These are phyloP conservation scores for Catagonus wagneri DNA, from an alignment of 2,113 vertebrate genomes.

Conservation along the genomic window DNA sequence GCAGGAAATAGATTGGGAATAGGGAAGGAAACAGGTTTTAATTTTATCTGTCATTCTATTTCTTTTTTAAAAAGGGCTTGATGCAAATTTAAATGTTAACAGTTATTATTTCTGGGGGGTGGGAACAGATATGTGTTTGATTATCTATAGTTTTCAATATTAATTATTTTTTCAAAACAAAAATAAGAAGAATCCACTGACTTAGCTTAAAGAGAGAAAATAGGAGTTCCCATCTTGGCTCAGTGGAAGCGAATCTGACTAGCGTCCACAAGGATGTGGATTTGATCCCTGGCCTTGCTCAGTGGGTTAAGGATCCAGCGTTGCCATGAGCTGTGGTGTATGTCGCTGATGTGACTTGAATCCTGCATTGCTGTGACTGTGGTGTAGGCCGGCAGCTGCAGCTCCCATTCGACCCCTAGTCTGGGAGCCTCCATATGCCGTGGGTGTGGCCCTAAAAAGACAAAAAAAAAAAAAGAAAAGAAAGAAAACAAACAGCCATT, in stretches of 20 bases:
- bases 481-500: background rate
- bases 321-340: no score
- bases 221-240: no score
- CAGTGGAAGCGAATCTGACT: no score
- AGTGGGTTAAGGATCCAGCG: no score
- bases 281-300: no score
- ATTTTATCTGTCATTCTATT: background rate
- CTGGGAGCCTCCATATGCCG: no score
- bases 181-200: background rate
- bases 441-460: no score
- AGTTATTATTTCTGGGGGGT: background rate
- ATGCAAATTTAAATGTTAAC: background rate
- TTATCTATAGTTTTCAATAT: background rate
- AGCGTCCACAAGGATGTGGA: no score
- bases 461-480: background rate
- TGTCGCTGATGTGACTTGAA: no score
- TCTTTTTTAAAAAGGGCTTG: background rate
- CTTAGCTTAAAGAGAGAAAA: slow-evolving; percentile 14
- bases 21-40: background rate
- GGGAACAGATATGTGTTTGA: background rate
- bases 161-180: background rate
- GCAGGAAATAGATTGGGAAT: background rate
- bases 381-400: no score
- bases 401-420: no score
- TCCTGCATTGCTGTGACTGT: no score